Evolutionary conservation across 2,113 vertebrate species (phyloP), one percentile per base, ranked within the genome.

Genomic region (chimpanzee (Pan troglodytes)): DNA sequence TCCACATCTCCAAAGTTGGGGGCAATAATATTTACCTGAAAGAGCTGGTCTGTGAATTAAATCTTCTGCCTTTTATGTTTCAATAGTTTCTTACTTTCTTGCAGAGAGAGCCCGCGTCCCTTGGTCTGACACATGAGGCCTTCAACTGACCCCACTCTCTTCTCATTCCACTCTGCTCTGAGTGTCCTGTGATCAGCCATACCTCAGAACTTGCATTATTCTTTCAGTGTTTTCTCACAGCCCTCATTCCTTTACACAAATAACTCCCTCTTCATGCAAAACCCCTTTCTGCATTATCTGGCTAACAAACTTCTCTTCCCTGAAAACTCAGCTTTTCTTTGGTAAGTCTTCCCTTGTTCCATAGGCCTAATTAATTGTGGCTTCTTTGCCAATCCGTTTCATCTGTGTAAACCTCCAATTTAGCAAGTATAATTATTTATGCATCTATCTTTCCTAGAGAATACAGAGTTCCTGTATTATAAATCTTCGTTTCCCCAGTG

Each of bases 341-440:
- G 25, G 78, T 18, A 72, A 40, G 13, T 79, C 30, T 72, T 92
- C 61, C 13, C 32, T 91, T 88, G 18, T 85, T 81, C 32, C n/a
- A n/a, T 2, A 76, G 38, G 3, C 81, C 72, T 95, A 93, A 79
- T 79, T 92, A 68, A 68, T 30, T 52, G 16, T 38, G 27, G 23
- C 22, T n/a, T 93, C 64, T 94, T 80, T 86, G 84, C 61, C 80
- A 96, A 95, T 95, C 38, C 70, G 87, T 75, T 92, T 97, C 22
- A n/a, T 83, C 68, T 92, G 35, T 61, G 10, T 61, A 88, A 95
- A 90, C 48, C 20, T 88, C 70, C 75, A 75, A 57, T 3, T 40
- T 55, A 55, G 25, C 32, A 90, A 82, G 23, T 55, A 10, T 76
- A 87, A 91, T 16, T 89, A 27, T 80, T 73, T 92, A 48, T 83